phyloP scores from a whole-genome alignment of 2,113 vertebrate species.

The Murina feae region DNA sequence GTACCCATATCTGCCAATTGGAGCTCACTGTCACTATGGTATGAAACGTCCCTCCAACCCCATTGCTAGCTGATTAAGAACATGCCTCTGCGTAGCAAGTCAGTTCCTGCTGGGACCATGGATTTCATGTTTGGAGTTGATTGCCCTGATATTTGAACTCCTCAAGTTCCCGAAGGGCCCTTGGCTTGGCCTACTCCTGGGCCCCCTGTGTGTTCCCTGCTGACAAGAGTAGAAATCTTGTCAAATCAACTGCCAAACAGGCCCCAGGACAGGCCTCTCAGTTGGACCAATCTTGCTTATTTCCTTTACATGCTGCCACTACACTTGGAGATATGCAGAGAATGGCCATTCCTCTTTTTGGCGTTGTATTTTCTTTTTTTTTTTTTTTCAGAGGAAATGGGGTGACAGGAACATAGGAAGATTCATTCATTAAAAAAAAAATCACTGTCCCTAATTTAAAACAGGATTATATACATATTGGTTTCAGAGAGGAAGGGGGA shows the following conservation, averaged over 20 bases:
- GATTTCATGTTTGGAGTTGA: not conserved
- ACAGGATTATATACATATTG: not conserved
- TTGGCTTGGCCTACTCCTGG: not conserved
- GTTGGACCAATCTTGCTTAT: not conserved
- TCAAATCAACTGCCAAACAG: not conserved
- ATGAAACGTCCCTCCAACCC: not conserved
- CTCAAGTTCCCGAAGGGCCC: not conserved
- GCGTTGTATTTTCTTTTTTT: not conserved
- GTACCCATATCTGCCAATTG: not conserved
- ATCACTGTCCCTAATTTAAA: not conserved
- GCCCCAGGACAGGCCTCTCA: accelerated
- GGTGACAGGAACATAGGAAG: not conserved
- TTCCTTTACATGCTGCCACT: not conserved
- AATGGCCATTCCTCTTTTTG: not conserved
- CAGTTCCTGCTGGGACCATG: accelerated
- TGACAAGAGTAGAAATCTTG: not conserved
- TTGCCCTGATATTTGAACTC: not conserved
- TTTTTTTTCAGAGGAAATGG: not conserved
- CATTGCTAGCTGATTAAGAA: not conserved
- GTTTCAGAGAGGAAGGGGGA: too few relatives aligned
- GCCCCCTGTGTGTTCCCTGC: not conserved
- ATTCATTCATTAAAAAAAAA: not conserved
- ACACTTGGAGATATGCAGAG: not conserved
- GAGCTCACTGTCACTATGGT: not conserved
- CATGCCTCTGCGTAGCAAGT: not conserved